Evolutionary conservation across 1,140 invertebrate species (phyloP), one percentile per base, ranked within the genome.

Genomic region (Dinothrombium tinctorium): DNA sequence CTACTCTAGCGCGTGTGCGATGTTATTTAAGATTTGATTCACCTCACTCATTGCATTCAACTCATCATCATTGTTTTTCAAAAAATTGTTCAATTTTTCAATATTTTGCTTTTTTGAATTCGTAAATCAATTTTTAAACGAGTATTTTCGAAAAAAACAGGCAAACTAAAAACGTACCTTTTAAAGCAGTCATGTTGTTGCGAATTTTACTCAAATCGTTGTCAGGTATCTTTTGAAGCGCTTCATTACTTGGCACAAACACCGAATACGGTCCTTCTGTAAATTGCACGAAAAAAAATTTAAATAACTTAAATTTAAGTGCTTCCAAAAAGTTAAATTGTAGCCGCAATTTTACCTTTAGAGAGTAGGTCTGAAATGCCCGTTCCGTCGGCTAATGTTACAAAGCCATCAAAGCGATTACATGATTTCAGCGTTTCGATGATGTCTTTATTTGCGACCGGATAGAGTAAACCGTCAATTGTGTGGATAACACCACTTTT

Each of bases 161-260:
- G n/a, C n/a, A n/a, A n/a, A n/a, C n/a, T n/a, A n/a, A 17, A 3
- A 33, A 24, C 42, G 38, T 38, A 52, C 51, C 51, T 52, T 37
- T 50, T 12, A 53, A 33, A 19, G 52, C 48, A 8, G 52, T 53
- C 31, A 47, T 47, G 26, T 53, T 53, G 33, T 43, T 44, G 19
- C 49, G 42, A n/a, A 53, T 42, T 9, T 50, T 22, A 7, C 48
- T 35, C 2, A 53, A 32, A 40, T 53, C 52, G 8, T 47, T 46
- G 9, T 47, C 43, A 1, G 51, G 51, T 19, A 53, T 49, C 31
- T 53, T 53, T 8, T 49, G 45, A 14, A 53, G 31, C 3, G 52
- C 52, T 24, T 53, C 51, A 37, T 53, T 53, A 28, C 48, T 51
- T 9, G 52, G 52, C 23, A 53, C 41, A 40, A 53, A 53, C 6